A percentile compares a stretch with the other conserved stretches of the same genome.
These are phyloP conservation scores for Drosophila paucipuncta DNA, from an alignment of 2,888 invertebrate species.

Conservation along the genomic window DNA sequence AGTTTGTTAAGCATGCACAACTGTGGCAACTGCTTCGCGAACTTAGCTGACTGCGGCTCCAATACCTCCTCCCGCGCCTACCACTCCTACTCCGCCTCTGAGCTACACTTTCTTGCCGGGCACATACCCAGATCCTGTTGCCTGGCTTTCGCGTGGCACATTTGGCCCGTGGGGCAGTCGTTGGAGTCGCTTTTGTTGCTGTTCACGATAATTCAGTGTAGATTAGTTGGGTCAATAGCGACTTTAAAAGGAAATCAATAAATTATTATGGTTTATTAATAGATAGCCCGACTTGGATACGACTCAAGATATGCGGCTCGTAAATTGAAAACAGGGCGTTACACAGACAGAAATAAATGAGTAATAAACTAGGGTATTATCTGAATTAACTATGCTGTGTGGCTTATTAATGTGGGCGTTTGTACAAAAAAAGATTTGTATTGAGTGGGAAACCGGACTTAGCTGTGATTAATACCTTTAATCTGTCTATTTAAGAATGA, in stretches of 20 bases:
- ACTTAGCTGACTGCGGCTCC: slow-evolving; percentile 4
- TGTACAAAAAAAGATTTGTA: slow-evolving; percentile 1
- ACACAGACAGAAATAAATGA: slow-evolving; percentile 30
- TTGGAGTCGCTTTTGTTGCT: slow-evolving; percentile 15
- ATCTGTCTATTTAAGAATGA: not conserved
- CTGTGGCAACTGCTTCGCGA: slow-evolving; percentile 18
- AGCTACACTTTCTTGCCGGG: slow-evolving; percentile 41
- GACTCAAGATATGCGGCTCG: slow-evolving; percentile 56
- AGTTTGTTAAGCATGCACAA: slow-evolving; percentile 64
- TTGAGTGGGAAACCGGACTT: not conserved
- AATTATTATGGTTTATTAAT: slow-evolving; percentile 79
- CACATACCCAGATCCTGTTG: slow-evolving; percentile 20
- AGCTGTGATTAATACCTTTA: not conserved
- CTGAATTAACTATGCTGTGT: not conserved
- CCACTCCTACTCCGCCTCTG: not conserved
- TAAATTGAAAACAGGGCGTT: slow-evolving; percentile 62
- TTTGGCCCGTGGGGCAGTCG: slow-evolving; percentile 11
- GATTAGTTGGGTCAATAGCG: slow-evolving; percentile 78
- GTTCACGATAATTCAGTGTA: slow-evolving; percentile 68
- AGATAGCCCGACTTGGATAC: slow-evolving; percentile 53
- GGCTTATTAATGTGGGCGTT: slow-evolving; percentile 26
- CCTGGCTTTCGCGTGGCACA: slow-evolving; percentile 1
- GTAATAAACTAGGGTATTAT: slow-evolving; percentile 8
- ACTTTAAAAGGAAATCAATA: slow-evolving; percentile 76
- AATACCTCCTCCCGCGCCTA: not conserved